Evolutionary conservation across 2,888 invertebrate genomes (phyloP), one percentile per base, ranked within the genome.

Genomic region (Lepidochrysops patricia): DNA sequence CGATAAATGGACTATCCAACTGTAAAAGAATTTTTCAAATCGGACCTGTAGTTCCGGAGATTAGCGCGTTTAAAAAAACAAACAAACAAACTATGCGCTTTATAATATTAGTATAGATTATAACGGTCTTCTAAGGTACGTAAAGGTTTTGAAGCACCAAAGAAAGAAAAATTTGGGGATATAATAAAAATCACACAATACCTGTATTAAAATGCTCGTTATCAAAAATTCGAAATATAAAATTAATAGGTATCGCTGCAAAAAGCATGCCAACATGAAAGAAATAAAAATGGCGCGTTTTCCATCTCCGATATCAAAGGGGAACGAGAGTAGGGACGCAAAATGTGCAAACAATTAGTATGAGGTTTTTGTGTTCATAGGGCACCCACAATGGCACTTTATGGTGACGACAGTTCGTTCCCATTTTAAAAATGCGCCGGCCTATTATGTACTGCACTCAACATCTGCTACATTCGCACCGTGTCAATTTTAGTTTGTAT

Each of bases 261-360:
- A n/a, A n/a, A n/a, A 25, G 13, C 13, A 54, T 15, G 25, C 2
- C 48, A 49, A 49, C 25, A 15, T 43, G 15, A 57, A n/a, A 57
- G 25, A 57, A 35, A 57, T 57, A 25, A 13, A 67, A 69, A 58
- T 49, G 48, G 32, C 34, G 50, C 34, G 48, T 26, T 58, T 50
- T 35, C 57, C 58, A 61, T 57, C 61, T 57, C 59, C 27, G 60
- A 58, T 58, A 58, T 58, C 58, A 58, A 58, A 58, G 49, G 49
- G 49, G 49, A 58, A 15, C 23, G 71, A 72, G 69, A 70, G 69
- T 73, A 66, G 79, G 72, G 74, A 76, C 72, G 79, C 72, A 71
- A 87, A 88, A 87, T 85, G 88, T 82, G 85, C 88, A 87, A 88
- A 88, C 88, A 88, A 88, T 87, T 85, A 85, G 80, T 76, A 77